phyloP scores from a whole-genome alignment of 2,113 vertebrate species.

The Stigmatopora nigra region DNA sequence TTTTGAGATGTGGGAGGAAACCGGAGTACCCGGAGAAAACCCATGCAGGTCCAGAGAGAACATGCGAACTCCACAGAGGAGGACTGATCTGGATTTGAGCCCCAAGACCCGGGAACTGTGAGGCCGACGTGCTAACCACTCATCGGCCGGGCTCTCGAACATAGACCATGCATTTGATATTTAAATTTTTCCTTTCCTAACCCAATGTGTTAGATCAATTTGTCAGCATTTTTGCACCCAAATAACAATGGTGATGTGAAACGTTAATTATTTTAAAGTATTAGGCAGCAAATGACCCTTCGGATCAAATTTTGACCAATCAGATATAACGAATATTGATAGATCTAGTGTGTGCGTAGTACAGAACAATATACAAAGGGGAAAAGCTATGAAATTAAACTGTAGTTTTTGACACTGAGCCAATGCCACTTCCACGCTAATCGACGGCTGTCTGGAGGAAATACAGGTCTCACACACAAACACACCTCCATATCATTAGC shows the following conservation, averaged over 20 bases:
- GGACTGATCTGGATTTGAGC: too few relatives aligned
- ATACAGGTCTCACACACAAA: conserved; percentile 33
- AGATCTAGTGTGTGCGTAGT: not conserved
- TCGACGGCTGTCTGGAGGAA: conserved; percentile 61
- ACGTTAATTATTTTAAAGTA: not conserved
- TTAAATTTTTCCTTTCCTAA: not conserved
- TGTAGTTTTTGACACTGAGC: conserved; percentile 37
- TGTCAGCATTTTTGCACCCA: not conserved
- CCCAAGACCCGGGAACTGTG: too few relatives aligned
- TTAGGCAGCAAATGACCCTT: not conserved
- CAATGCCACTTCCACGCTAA: conserved; percentile 37
- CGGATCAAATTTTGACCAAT: not conserved
- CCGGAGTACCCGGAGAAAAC: too few relatives aligned
- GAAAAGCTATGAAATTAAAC: conserved; percentile 16
- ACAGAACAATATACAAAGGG: conserved; percentile 6
- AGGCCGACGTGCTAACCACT: too few relatives aligned
- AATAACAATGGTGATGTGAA: not conserved
- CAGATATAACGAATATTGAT: not conserved
- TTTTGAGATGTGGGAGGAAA: too few relatives aligned
- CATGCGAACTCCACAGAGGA: too few relatives aligned
- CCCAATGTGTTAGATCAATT: not conserved
- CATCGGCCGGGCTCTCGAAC: too few relatives aligned
- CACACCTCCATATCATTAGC: conserved; percentile 67
- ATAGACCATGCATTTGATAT: too few relatives aligned
- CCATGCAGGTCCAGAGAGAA: too few relatives aligned